These are phyloP conservation scores for Notiomystis cincta DNA, from an alignment of 2,113 vertebrate genomes.

Conservation along the genomic window DNA sequence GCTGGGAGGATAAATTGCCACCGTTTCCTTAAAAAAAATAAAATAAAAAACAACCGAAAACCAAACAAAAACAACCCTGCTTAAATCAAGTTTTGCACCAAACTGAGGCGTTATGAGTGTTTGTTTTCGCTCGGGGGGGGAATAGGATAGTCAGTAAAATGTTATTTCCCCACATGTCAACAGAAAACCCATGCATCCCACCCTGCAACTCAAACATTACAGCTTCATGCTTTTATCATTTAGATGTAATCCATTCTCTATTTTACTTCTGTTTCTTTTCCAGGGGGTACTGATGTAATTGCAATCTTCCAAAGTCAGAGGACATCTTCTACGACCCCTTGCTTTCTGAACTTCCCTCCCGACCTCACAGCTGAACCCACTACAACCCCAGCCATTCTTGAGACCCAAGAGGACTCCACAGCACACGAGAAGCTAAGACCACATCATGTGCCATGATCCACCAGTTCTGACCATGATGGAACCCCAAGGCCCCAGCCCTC, in stretches of 20 bases:
- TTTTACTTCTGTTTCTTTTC: background rate
- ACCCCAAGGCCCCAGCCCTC: background rate
- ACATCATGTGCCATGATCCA: background rate
- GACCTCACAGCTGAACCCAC: background rate
- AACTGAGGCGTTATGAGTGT: background rate
- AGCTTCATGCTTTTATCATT: background rate
- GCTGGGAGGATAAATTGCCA: background rate
- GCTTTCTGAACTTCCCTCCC: background rate
- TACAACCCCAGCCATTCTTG: background rate
- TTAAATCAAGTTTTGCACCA: background rate
- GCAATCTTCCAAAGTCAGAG: background rate
- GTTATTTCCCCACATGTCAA: background rate
- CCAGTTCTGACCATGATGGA: fast-evolving
- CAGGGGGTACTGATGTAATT: background rate
- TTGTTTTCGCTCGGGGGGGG: background rate
- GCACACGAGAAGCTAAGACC: background rate
- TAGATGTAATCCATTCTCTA: background rate
- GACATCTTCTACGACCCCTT: background rate
- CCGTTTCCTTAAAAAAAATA: background rate
- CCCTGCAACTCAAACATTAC: background rate
- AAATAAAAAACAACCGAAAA: too few species aligned
- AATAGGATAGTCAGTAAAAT: background rate
- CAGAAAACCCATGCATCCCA: background rate
- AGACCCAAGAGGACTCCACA: background rate
- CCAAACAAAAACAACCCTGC: background rate